These are phyloP conservation scores for Luehdorfia chinensis DNA, from an alignment of 1,140 invertebrate genomes.

Conservation along the genomic window DNA sequence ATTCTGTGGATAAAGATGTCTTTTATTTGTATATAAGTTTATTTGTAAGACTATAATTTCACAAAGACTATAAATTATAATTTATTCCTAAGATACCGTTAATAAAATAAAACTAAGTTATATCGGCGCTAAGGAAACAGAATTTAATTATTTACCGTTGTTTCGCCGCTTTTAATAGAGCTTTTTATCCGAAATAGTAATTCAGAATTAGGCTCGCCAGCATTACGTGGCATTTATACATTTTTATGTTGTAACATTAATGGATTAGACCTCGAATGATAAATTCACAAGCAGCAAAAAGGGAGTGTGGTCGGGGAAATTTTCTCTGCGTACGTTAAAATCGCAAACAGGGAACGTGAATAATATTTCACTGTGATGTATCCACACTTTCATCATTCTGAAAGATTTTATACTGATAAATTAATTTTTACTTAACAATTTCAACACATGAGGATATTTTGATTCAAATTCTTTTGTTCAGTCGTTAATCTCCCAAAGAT, in stretches of 20 bases:
- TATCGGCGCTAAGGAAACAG: no score
- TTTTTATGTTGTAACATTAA: slow-evolving; percentile 17
- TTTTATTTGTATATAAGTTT: no score
- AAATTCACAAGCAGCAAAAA: slow-evolving; percentile 15
- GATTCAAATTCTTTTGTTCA: no score
- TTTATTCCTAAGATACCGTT: no score
- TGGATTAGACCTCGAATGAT: slow-evolving; percentile 17
- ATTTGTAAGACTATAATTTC: no score
- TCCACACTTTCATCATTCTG: slow-evolving; percentile 7
- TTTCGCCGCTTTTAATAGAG: background rate
- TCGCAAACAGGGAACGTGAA: slow-evolving; percentile 8
- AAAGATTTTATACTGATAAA: slow-evolving; percentile 12
- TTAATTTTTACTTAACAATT: slow-evolving; percentile 4
- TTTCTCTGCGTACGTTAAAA: slow-evolving; percentile 14
- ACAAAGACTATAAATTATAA: no score
- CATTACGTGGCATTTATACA: slow-evolving; percentile 13
- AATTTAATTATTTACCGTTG: no score
- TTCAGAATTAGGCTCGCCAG: slow-evolving; percentile 14
- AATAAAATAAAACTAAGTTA: no score
- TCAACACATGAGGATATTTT: background rate
- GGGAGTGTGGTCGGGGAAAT: slow-evolving; percentile 15
- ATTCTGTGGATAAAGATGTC: no score
- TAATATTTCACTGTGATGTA: slow-evolving; percentile 8
- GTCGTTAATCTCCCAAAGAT: no score
- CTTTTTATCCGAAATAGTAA: slow-evolving; percentile 11